Conservation (phyloP, 2,888 invertebrate genomes). For the Netelia inedita region DNA sequence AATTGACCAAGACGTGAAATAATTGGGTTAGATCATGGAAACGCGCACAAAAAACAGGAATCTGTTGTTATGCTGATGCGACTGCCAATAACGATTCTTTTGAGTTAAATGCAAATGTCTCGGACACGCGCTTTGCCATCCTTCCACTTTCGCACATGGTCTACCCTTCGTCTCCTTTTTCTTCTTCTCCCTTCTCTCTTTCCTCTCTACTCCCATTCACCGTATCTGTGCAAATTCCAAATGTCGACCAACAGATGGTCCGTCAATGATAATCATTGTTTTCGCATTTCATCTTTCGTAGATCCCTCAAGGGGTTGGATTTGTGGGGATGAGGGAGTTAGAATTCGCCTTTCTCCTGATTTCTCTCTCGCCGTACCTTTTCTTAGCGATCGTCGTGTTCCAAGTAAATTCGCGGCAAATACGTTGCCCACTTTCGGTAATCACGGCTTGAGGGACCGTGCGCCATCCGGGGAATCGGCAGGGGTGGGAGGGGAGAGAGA, state of each 20-base stretch:
- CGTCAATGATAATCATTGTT: conserved; percentile 66
- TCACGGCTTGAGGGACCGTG: conserved; percentile 70
- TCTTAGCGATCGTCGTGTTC: conserved; percentile 81
- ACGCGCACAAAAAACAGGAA: neutral
- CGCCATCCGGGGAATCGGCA: conserved; percentile 36
- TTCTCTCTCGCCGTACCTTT: conserved; percentile 67
- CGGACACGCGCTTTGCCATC: conserved; percentile 3
- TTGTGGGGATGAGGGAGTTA: conserved; percentile 16
- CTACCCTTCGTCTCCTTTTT: conserved; percentile 25
- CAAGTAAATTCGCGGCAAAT: conserved; percentile 83
- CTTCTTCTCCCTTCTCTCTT: conserved; percentile 27
- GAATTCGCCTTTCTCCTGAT: conserved; percentile 26
- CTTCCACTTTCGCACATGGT: conserved; percentile 39
- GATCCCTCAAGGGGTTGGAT: conserved; percentile 19
- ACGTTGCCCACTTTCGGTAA: conserved; percentile 81
- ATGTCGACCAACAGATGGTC: conserved; percentile 84
- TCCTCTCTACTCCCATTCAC: conserved; percentile 9
- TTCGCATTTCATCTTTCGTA: conserved; percentile 51
- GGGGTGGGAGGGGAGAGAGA: neutral
- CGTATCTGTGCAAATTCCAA: conserved; percentile 37
- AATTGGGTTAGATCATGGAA: conserved; percentile 17
- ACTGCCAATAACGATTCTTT: conserved; percentile 18
- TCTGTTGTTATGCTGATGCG: conserved; percentile 61
- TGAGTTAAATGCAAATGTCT: conserved; percentile 18
- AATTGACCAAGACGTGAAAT: conserved; percentile 16